phyloP scores from a whole-genome alignment of 1,140 invertebrate species.

The Zeugodacus cucurbitae region DNA sequence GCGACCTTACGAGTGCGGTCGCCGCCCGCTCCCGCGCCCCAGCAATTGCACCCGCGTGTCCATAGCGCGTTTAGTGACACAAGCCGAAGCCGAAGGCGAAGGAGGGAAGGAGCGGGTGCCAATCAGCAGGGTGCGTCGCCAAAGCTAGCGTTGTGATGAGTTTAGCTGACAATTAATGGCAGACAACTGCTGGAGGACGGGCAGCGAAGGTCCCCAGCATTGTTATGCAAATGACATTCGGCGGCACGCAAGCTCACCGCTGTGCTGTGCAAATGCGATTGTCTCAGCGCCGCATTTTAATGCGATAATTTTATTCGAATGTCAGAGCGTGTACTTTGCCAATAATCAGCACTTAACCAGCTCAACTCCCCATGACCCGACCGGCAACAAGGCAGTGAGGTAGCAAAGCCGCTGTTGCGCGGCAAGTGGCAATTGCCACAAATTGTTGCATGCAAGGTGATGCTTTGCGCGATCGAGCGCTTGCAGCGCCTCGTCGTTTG shows the following conservation, averaged over 20 bases:
- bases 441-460: slow-evolving; percentile 28
- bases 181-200: not conserved
- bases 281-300: not conserved
- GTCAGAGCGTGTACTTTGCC: slow-evolving; percentile 17
- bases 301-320: slow-evolving; percentile 29
- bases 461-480: not conserved
- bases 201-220: slow-evolving; percentile 43
- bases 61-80: not conserved
- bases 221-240: slow-evolving; percentile 45
- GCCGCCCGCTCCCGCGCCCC: not conserved
- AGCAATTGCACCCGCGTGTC: not conserved
- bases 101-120: not conserved
- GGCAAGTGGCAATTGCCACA: not conserved
- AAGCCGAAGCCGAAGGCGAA: too few species aligned
- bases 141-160: not conserved
- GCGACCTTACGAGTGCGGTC: not conserved
- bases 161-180: slow-evolving; percentile 2
- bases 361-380: slow-evolving; percentile 24
- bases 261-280: not conserved
- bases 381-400: not conserved
- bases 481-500: not conserved
- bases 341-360: slow-evolving; percentile 36
- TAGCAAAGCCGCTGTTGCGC: not conserved
- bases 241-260: slow-evolving; percentile 35
- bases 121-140: not conserved